A percentile compares a stretch with the other conserved stretches of the same genome.
Evolutionary conservation across 2,888 invertebrate genomes (phyloP).

Genomic region (Drosophila conformis): DNA sequence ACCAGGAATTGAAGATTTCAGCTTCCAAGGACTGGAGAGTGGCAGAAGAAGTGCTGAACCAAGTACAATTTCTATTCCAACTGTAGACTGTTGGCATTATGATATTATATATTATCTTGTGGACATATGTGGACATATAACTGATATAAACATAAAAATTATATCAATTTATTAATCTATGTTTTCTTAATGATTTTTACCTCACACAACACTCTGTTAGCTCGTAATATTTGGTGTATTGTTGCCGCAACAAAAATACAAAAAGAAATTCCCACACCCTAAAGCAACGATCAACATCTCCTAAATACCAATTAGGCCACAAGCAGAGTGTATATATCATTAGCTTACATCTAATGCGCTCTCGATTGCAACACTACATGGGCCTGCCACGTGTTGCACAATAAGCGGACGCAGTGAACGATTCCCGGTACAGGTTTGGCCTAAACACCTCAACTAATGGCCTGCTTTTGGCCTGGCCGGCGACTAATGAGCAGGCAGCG

Average conservation of each 20-base stretch:
- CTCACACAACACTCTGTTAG: neutral
- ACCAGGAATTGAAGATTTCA: neutral
- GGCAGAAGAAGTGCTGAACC: neutral
- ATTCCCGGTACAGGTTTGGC: slow-evolving; percentile 51
- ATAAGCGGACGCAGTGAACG: slow-evolving; percentile 55
- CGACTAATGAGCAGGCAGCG: slow-evolving; percentile 73
- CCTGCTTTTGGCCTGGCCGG: slow-evolving; percentile 45
- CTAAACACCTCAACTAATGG: slow-evolving; percentile 74
- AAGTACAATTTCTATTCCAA: neutral
- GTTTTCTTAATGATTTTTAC: neutral
- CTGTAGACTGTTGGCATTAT: neutral
- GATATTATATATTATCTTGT: neutral
- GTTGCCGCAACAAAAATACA: slow-evolving; percentile 5
- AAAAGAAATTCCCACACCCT: slow-evolving; percentile 37
- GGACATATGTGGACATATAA: neutral
- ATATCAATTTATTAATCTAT: neutral
- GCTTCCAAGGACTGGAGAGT: neutral
- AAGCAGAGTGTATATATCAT: slow-evolving; percentile 65
- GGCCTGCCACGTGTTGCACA: slow-evolving; percentile 60
- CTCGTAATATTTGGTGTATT: neutral
- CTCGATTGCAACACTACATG: slow-evolving; percentile 67
- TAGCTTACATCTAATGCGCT: slow-evolving; percentile 73
- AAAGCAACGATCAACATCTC: slow-evolving; percentile 37
- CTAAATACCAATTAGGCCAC: slow-evolving; percentile 66
- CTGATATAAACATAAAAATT: neutral